phyloP scores from a whole-genome alignment of 2,113 vertebrate genomes.

The Aptenodytes forsteri region DNA sequence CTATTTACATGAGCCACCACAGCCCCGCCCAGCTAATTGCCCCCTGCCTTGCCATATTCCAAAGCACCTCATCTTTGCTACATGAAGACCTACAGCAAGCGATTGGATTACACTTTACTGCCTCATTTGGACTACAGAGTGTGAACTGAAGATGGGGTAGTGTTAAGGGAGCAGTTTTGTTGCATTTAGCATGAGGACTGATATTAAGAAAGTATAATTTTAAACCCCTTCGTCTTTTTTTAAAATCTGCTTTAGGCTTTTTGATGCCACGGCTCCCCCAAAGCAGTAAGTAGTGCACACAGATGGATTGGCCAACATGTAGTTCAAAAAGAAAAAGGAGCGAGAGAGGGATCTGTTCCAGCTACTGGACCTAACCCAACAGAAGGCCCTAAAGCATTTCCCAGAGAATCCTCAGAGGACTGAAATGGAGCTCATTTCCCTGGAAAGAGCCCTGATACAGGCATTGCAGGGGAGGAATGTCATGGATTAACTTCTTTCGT shows the following conservation, averaged over 20 bases:
- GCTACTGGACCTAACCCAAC: constrained; percentile 7
- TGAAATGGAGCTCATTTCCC: constrained; percentile 25
- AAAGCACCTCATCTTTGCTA: not conserved
- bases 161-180: not conserved
- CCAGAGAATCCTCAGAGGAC: not conserved
- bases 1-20: not conserved
- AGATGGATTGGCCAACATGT: not conserved
- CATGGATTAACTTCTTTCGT: not conserved
- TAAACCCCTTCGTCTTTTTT: not conserved
- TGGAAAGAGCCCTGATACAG: constrained; percentile 14
- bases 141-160: not conserved
- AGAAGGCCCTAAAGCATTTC: constrained; percentile 37
- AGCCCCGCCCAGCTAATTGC: not conserved
- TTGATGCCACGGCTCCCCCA: not conserved
- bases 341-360: not conserved
- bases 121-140: not conserved
- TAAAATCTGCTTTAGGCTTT: not conserved
- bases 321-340: not conserved
- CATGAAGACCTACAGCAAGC: not conserved
- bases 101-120: not conserved
- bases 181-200: not conserved
- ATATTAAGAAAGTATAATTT: not conserved
- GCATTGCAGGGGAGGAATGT: not conserved
- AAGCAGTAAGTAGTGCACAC: not conserved
- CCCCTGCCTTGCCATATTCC: not conserved